Conservation (phyloP, 2,113 vertebrate genomes). For the Nycticebus coucang region DNA sequence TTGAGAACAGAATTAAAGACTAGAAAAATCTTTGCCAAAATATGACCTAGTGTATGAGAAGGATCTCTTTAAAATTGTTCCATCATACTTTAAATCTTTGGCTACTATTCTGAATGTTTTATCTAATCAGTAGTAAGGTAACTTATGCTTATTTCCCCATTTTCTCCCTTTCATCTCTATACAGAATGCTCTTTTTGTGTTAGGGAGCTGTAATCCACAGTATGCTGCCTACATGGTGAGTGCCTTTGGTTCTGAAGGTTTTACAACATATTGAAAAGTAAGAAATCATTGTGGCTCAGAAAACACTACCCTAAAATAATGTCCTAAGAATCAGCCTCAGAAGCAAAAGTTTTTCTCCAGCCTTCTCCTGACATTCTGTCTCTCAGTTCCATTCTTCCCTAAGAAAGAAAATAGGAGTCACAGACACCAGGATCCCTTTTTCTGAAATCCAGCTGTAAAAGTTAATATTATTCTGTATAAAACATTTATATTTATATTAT, state of each 20-base stretch:
- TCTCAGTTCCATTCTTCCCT: too few relatives aligned
- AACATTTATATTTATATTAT: too few relatives aligned
- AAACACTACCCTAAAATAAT: too few relatives aligned
- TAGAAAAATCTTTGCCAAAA: not conserved
- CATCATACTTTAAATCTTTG: not conserved
- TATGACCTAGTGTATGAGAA: not conserved
- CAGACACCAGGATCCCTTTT: too few relatives aligned
- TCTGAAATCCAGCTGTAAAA: too few relatives aligned
- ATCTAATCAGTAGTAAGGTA: not conserved
- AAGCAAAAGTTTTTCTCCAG: too few relatives aligned
- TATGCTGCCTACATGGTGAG: not conserved
- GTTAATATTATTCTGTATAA: too few relatives aligned
- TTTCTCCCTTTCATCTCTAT: not conserved
- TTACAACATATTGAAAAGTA: not conserved
- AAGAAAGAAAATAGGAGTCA: too few relatives aligned
- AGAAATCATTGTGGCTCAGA: not conserved
- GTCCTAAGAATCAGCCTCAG: too few relatives aligned
- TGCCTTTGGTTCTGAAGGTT: not conserved
- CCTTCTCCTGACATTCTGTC: too few relatives aligned
- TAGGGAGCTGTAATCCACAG: not conserved
- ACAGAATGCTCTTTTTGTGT: not conserved
- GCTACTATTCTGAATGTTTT: not conserved
- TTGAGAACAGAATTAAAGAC: slow-evolving; percentile 5
- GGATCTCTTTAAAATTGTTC: not conserved
- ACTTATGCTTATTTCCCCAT: not conserved